phyloP scores from a whole-genome alignment of 2,888 invertebrate species.

The Drosophila cognata region DNA sequence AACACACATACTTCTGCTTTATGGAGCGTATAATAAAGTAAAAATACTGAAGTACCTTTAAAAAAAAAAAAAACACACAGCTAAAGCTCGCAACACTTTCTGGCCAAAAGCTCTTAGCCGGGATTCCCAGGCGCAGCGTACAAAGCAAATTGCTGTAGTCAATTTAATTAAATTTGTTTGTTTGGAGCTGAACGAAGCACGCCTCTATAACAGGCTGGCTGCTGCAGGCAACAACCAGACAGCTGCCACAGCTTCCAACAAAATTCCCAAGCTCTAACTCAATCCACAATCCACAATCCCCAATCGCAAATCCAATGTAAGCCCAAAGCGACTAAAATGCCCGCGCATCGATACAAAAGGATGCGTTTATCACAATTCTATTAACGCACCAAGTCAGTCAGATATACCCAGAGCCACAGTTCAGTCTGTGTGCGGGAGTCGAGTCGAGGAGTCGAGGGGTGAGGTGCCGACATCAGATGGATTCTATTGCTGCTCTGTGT shows the following conservation, averaged over 20 bases:
- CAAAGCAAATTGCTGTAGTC: constrained; percentile 80
- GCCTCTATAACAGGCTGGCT: constrained; percentile 43
- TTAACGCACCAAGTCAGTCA: constrained; percentile 63
- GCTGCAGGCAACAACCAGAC: constrained; percentile 18
- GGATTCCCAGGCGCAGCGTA: constrained; percentile 39
- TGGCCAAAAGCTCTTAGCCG: constrained; percentile 33
- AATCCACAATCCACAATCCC: constrained; percentile 8
- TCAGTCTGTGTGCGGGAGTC: not conserved
- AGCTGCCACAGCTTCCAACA: constrained; percentile 23
- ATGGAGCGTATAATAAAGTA: constrained; percentile 46
- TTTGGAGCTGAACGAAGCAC: constrained; percentile 57
- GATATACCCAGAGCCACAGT: constrained; percentile 9
- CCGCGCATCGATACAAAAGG: constrained; percentile 75
- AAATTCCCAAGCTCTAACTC: constrained; percentile 20
- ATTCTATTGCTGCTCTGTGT: constrained; percentile 7
- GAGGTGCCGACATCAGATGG: constrained; percentile 4
- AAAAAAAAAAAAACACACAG: constrained; percentile 11
- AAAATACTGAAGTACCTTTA: constrained; percentile 28
- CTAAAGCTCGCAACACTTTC: constrained; percentile 38
- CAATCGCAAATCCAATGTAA: constrained; percentile 57
- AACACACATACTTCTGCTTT: constrained; percentile 1
- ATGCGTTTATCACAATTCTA: constrained; percentile 79
- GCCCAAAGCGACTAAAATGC: constrained; percentile 58
- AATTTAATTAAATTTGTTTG: constrained; percentile 80
- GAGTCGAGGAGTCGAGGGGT: not conserved